A percentile compares a stretch with the other conserved stretches of the same genome.
These are phyloP conservation scores for Pristis pectinata DNA, from an alignment of 2,797 vertebrate genomes.

Conservation along the genomic window DNA sequence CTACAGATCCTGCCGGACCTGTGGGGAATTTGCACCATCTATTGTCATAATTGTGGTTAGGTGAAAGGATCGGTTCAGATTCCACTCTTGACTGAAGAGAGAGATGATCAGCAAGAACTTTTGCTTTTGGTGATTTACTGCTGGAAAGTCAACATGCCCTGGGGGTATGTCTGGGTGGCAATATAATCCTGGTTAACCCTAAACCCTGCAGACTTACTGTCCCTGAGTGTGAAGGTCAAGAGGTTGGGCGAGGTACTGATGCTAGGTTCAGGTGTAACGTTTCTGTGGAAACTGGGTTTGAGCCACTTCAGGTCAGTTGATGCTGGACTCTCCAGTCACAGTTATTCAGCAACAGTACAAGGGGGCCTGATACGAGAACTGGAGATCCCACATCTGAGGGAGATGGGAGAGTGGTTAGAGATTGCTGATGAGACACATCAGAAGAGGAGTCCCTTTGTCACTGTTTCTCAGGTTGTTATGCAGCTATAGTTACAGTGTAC, in stretches of 20 bases:
- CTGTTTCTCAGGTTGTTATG: not conserved
- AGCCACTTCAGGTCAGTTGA: not conserved
- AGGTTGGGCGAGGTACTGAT: not conserved
- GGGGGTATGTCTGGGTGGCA: not conserved
- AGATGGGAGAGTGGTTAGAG: not conserved
- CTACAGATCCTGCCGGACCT: too few species aligned
- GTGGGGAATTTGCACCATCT: too few species aligned
- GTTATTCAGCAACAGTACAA: not conserved
- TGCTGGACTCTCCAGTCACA: not conserved
- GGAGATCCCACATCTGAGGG: not conserved
- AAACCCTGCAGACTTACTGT: too few species aligned
- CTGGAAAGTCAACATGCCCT: not conserved
- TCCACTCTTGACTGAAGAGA: not conserved
- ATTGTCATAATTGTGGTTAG: too few species aligned
- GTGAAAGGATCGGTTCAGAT: too few species aligned
- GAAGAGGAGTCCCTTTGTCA: not conserved
- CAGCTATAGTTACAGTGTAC: not conserved
- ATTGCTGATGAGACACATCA: not conserved
- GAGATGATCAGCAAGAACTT: not conserved
- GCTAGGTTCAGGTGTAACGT: not conserved
- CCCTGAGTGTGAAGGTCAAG: not conserved
- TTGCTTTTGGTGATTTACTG: not conserved
- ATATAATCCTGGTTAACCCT: not conserved
- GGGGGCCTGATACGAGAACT: not conserved
- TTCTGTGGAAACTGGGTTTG: not conserved